Conservation (phyloP, 2,113 vertebrate species). For the Synchiropus splendidus region DNA sequence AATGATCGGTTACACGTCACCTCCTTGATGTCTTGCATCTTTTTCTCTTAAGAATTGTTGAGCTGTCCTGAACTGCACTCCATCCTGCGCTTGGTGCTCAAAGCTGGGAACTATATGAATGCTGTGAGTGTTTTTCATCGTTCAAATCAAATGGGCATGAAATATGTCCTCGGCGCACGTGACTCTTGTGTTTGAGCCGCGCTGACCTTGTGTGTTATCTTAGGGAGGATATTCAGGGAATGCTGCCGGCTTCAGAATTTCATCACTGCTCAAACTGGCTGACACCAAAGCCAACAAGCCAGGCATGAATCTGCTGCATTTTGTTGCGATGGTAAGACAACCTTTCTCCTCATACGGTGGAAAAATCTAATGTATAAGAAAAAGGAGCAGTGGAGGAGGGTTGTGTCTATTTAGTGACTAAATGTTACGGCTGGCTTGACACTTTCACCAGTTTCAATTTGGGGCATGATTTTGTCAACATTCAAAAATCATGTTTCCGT, state of each 20-base stretch:
- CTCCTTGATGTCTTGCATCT: conserved; percentile 18
- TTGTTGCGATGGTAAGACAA: conserved; percentile 75
- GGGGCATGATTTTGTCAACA: conserved; percentile 24
- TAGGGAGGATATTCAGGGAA: conserved; percentile 78
- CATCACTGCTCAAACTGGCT: conserved; percentile 72
- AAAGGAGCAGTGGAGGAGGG: too few species aligned
- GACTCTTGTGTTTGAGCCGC: conserved; percentile 12
- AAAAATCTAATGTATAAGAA: not conserved
- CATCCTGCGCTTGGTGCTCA: conserved; percentile 73
- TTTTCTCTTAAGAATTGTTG: conserved; percentile 65
- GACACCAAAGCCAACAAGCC: conserved; percentile 80
- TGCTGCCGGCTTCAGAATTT: conserved; percentile 72
- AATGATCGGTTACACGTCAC: too few species aligned
- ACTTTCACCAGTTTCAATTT: not conserved
- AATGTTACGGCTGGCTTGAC: too few species aligned
- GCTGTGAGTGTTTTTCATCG: conserved; percentile 61
- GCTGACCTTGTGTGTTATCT: conserved; percentile 30
- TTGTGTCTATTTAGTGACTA: not conserved
- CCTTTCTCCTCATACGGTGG: not conserved
- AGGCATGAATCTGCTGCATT: conserved; percentile 78
- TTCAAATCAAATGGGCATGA: conserved; percentile 3
- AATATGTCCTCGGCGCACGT: conserved; percentile 14
- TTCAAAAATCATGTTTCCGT: conserved; percentile 25
- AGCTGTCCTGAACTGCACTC: conserved; percentile 73
- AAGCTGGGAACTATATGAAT: conserved; percentile 78